Percentiles rank a stretch among this genome's conserved stretches.
These are phyloP conservation scores for Chiroxiphia lanceolata DNA, from an alignment of 2,797 vertebrate genomes.

Conservation along the genomic window DNA sequence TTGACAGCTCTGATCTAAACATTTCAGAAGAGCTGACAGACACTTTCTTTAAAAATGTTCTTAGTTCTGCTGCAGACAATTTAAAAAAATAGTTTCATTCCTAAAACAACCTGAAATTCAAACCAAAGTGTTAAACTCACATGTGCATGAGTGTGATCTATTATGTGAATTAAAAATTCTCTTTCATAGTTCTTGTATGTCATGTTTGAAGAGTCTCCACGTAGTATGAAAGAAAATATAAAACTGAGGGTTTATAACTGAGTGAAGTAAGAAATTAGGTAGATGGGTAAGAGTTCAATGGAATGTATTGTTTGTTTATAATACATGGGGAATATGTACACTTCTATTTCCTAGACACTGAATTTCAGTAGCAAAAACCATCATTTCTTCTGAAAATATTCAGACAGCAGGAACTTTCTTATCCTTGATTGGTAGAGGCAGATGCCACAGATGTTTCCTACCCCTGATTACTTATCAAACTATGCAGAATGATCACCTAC, in stretches of 20 bases:
- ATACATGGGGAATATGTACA: background rate
- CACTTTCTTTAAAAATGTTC: background rate
- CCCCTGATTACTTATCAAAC: background rate
- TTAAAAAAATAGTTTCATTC: constrained; percentile 1
- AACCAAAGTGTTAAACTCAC: constrained; percentile 12
- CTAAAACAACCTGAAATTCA: constrained; percentile 20
- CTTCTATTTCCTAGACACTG: background rate
- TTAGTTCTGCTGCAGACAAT: constrained; percentile 25
- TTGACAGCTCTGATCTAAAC: constrained; percentile 55
- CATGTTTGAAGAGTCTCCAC: background rate
- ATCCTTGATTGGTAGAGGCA: background rate
- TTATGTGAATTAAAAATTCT: constrained; percentile 15
- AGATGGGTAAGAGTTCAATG: background rate
- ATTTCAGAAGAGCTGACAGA: constrained; percentile 45
- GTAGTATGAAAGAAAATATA: background rate
- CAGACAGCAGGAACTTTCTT: background rate
- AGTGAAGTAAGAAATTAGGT: background rate
- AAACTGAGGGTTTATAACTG: background rate
- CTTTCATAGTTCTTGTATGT: background rate
- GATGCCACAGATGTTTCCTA: background rate
- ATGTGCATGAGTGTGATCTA: background rate
- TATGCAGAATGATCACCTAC: background rate
- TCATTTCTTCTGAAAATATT: background rate
- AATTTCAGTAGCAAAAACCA: background rate
- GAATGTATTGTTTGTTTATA: background rate